Percentiles rank a stretch among this genome's conserved stretches.
phyloP scores from a whole-genome alignment of 2,888 invertebrate genomes.

The Melanotus villosus region DNA sequence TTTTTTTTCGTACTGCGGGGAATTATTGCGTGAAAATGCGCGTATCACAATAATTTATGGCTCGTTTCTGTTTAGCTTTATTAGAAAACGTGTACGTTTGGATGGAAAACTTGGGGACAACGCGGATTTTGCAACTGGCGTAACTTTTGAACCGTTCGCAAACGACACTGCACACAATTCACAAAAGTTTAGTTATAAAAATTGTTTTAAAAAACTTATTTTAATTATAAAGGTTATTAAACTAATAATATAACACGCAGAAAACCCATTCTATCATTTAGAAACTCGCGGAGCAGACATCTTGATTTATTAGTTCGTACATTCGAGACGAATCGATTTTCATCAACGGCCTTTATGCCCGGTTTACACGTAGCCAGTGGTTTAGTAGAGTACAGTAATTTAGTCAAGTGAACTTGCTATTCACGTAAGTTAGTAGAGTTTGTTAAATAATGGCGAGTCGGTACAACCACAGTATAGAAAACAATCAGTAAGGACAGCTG shows the following conservation, averaged over 20 bases:
- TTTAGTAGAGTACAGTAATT: no score
- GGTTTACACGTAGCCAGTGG: no score
- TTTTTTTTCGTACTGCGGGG: slow-evolving; percentile 4
- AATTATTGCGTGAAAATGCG: background rate
- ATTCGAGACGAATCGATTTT: no score
- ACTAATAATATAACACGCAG: slow-evolving; percentile 58
- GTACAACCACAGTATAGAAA: no score
- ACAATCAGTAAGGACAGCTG: no score
- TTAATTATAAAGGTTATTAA: slow-evolving; percentile 53
- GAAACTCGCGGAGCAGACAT: slow-evolving; percentile 66
- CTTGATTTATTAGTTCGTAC: slow-evolving; percentile 67
- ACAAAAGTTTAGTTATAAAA: slow-evolving; percentile 42
- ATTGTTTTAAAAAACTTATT: slow-evolving; percentile 43
- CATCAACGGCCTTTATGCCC: no score
- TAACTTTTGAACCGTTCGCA: slow-evolving; percentile 44
- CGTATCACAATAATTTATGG: slow-evolving; percentile 34
- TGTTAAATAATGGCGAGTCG: no score
- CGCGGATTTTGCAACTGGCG: slow-evolving; percentile 45
- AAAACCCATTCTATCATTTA: slow-evolving; percentile 64
- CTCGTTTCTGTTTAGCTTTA: slow-evolving; percentile 29
- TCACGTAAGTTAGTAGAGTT: no score
- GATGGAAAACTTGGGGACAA: slow-evolving; percentile 43
- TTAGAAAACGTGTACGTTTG: slow-evolving; percentile 43
- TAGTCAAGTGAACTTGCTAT: no score
- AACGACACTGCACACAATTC: slow-evolving; percentile 42